A percentile compares a stretch with the other conserved stretches of the same genome.
Evolutionary conservation across 2,888 invertebrate species (phyloP).

Genomic region (Chymomyza amoena): DNA sequence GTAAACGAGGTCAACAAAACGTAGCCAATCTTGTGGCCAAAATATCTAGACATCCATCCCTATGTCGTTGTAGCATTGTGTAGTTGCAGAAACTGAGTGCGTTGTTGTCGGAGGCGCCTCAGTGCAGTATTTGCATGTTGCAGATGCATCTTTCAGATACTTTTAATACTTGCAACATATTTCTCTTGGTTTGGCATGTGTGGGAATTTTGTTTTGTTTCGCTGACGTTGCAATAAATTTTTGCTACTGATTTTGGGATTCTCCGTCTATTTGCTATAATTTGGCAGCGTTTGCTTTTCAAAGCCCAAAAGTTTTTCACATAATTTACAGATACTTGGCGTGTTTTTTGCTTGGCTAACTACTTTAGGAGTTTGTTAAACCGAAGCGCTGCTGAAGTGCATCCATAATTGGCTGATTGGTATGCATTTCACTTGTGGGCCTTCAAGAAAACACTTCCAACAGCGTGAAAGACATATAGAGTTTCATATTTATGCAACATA

Average conservation of each 20-base stretch:
- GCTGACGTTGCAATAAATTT: slow-evolving; percentile 12
- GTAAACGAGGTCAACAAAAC: neutral
- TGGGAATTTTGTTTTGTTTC: slow-evolving; percentile 56
- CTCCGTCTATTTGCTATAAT: neutral
- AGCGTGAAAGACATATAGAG: slow-evolving; percentile 45
- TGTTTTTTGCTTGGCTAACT: slow-evolving; percentile 20
- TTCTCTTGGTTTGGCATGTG: slow-evolving; percentile 53
- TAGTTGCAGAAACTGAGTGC: neutral
- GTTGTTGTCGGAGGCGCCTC: neutral
- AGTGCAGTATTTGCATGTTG: slow-evolving; percentile 33
- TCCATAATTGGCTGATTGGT: neutral
- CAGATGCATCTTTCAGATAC: slow-evolving; percentile 46
- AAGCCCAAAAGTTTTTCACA: slow-evolving; percentile 14
- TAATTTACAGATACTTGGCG: slow-evolving; percentile 27
- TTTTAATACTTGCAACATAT: slow-evolving; percentile 51
- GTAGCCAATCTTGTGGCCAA: neutral
- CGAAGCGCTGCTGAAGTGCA: neutral
- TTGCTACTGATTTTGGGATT: neutral
- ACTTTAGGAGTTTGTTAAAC: slow-evolving; percentile 20
- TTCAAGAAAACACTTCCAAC: slow-evolving; percentile 55
- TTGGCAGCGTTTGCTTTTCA: neutral
- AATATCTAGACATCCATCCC: neutral
- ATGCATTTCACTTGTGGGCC: slow-evolving; percentile 53
- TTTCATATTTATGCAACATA: slow-evolving; percentile 64
- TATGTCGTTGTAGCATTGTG: neutral